Conservation (phyloP, 2,888 invertebrate genomes). For the Acanthococcus lagerstroemiae region DNA sequence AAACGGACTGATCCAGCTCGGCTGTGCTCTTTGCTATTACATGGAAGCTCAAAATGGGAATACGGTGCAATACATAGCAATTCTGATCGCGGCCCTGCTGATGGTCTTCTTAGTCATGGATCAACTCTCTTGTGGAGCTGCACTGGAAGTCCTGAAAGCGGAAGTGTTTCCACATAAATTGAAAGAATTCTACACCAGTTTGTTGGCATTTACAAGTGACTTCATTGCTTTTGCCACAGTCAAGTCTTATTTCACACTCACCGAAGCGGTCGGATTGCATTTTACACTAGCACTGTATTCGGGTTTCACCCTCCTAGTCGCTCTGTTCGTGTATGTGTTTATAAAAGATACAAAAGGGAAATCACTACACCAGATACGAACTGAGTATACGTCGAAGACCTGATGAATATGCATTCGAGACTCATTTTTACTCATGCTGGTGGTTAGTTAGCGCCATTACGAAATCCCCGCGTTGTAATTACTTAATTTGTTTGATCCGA, state of each 20-base stretch:
- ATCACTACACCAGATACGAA: not conserved
- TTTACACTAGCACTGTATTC: not conserved
- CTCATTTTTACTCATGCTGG: too few relatives aligned
- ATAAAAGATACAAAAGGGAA: not conserved
- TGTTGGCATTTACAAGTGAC: not conserved
- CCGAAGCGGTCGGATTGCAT: not conserved
- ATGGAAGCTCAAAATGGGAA: not conserved
- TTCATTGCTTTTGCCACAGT: not conserved
- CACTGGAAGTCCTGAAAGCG: not conserved
- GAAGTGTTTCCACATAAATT: not conserved
- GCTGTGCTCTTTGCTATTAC: not conserved
- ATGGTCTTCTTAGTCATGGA: not conserved
- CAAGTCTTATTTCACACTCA: not conserved
- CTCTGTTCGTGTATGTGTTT: too few relatives aligned
- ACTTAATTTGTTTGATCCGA: too few relatives aligned
- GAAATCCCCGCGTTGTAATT: too few relatives aligned
- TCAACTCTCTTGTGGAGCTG: not conserved
- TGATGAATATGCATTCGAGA: too few relatives aligned
- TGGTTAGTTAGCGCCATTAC: too few relatives aligned
- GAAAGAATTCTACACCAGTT: not conserved
- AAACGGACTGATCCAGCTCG: not conserved
- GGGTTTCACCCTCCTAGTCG: not conserved
- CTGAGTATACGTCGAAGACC: not conserved
- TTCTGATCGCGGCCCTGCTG: not conserved
- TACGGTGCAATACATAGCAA: not conserved